These are phyloP conservation scores for Cladopsammia gracilis DNA, from an alignment of 64 coral and sea anemone genomes.

Conservation along the genomic window DNA sequence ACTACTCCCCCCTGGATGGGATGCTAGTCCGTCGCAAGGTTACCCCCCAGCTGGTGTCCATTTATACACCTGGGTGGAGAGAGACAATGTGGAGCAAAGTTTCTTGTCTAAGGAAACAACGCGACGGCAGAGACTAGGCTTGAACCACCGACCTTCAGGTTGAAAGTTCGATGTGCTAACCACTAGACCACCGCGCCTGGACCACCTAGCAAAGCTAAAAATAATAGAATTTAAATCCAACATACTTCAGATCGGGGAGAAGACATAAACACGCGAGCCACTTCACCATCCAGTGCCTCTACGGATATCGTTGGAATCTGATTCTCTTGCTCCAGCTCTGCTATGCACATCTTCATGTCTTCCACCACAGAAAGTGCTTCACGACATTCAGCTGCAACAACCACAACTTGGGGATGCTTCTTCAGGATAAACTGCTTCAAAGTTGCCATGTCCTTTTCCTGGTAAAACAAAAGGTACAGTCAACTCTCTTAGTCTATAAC, in stretches of 20 bases:
- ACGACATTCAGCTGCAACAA: constrained; percentile 81
- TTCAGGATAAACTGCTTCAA: constrained; percentile 97
- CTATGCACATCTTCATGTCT: constrained; percentile 94
- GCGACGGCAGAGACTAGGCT: no score
- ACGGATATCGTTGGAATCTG: constrained; percentile 92
- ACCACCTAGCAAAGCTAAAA: background rate
- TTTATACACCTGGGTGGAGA: no score
- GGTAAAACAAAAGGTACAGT: background rate
- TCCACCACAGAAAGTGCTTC: constrained; percentile 78
- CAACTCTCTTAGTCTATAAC: no score
- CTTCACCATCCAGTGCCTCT: constrained; percentile 90
- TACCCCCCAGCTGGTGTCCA: no score
- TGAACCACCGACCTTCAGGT: no score
- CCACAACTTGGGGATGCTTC: constrained; percentile 90
- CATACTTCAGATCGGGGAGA: constrained; percentile 90
- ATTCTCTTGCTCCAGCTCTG: constrained; percentile 95
- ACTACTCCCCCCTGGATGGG: no score
- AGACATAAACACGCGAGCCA: constrained; percentile 84
- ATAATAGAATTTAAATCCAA: background rate
- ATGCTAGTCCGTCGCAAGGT: no score
- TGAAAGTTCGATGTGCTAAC: no score
- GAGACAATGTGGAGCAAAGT: no score
- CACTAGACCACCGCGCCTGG: no score
- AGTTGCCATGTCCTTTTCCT: constrained; percentile 92
- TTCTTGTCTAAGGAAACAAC: no score